phyloP scores from a whole-genome alignment of 2,797 vertebrate genomes.

The Anguilla anguilla region DNA sequence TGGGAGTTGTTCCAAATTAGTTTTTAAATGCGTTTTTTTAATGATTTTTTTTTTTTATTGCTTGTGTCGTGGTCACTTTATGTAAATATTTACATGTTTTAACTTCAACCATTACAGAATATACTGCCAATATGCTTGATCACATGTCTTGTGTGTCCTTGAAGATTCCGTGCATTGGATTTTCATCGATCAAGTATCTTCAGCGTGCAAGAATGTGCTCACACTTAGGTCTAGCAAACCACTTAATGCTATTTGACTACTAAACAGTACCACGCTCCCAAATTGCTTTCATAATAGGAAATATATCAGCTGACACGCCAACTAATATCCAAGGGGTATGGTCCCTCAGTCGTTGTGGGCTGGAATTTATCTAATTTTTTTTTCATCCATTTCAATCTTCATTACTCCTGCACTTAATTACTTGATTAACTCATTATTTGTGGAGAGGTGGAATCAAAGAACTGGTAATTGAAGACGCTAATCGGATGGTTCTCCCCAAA shows the following conservation, averaged over 20 bases:
- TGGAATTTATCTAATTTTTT: neutral
- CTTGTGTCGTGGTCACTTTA: neutral
- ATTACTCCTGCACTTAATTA: neutral
- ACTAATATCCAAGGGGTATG: neutral
- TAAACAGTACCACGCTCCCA: neutral
- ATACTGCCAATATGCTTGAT: neutral
- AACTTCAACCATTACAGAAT: neutral
- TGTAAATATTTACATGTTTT: neutral
- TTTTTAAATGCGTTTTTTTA: neutral
- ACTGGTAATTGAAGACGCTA: neutral
- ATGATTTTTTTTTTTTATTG: neutral
- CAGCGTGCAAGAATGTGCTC: neutral
- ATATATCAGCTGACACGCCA: neutral
- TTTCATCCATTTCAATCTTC: neutral
- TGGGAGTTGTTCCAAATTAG: neutral
- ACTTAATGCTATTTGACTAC: neutral
- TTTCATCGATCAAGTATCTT: neutral
- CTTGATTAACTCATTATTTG: slow-evolving; percentile 12
- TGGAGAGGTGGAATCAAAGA: neutral
- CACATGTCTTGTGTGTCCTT: neutral
- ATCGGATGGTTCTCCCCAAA: slow-evolving; percentile 1
- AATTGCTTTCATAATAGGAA: neutral
- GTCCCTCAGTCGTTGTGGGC: neutral
- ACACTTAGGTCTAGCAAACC: neutral
- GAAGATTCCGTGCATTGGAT: neutral